phyloP scores from a whole-genome alignment of 2,113 vertebrate species.

The rat (Rattus norvegicus) region DNA sequence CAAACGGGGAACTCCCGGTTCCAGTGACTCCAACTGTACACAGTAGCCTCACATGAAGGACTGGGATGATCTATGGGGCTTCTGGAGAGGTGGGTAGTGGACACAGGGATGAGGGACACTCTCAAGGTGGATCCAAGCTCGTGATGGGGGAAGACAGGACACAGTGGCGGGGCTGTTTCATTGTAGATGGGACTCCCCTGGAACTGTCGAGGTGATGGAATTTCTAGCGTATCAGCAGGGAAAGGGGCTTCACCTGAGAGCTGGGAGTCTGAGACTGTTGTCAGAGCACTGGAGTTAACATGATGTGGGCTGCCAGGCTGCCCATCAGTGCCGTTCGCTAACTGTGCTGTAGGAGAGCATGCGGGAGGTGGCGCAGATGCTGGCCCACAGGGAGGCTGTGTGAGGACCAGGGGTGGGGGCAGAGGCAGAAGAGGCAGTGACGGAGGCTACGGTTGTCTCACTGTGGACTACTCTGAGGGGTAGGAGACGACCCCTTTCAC shows the following conservation, averaged over 20 bases:
- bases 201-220: rapidly evolving
- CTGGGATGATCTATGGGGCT: conserved; percentile 38
- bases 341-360: not conserved
- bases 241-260: not conserved
- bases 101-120: not conserved
- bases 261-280: not conserved
- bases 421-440: not conserved
- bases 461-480: not conserved
- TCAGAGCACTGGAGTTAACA: not conserved
- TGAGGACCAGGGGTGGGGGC: not conserved
- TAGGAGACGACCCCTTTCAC: not conserved
- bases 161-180: not conserved
- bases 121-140: not conserved
- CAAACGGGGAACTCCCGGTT: not conserved
- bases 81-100: no score
- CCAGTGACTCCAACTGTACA: not conserved
- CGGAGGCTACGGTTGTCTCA: not conserved
- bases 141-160: not conserved
- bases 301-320: not conserved
- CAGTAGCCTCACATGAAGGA: not conserved
- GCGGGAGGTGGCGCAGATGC: not conserved
- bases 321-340: not conserved
- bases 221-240: not conserved
- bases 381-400: not conserved
- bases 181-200: rapidly evolving